Evolutionary conservation across 2,797 vertebrate species (phyloP), one percentile per base, ranked within the genome.

Genomic region (Parauchenoglanis ngamensis): DNA sequence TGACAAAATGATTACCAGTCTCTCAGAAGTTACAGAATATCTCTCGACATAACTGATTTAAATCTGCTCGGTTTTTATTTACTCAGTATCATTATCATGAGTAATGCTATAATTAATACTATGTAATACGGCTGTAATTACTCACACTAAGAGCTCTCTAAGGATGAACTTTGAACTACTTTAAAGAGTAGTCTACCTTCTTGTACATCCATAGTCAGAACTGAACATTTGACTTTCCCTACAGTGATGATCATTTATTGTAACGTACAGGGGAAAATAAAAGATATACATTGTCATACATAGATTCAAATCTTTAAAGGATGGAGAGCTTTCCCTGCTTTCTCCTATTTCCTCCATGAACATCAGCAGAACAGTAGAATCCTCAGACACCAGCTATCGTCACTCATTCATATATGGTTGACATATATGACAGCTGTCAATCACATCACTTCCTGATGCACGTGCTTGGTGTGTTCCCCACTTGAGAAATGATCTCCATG

Each of bases 361-460:
- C 19, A 70, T n/a, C n/a, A 65, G 77, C n/a, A 49, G 3, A 52
- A 52, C 35, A 40, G 35, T 40, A 40, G 35, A 40, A 40, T 40
- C 81, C 25, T 57, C 73, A 28, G 63, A 19, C 75, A 35, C 12
- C 6, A n/a, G 65, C 12, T 10, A 73, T 56, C 83, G 12, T 79
- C 73, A 2, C 31, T 77, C 65, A 1, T 0, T 57, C 67, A 13
- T 85, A n/a, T 87, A 87, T 79, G n/a, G 85, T 84, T 31, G 19
- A 85, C 70, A 77, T 40, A 40, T 40, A 40, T 88, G 91, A 92
- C 90, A 91, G 90, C 86, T 91, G 89, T 89, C 92, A 91, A 11
- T 88, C 89, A 88, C 72, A 76, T 61, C 31, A 25, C 23, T 23
- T 31, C 28, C 13, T 31, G 57, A 61, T 54, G 23, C 82, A 59